Evolutionary conservation across 2,888 invertebrate species (phyloP).

Genomic region (Arrhopalites spinosus): DNA sequence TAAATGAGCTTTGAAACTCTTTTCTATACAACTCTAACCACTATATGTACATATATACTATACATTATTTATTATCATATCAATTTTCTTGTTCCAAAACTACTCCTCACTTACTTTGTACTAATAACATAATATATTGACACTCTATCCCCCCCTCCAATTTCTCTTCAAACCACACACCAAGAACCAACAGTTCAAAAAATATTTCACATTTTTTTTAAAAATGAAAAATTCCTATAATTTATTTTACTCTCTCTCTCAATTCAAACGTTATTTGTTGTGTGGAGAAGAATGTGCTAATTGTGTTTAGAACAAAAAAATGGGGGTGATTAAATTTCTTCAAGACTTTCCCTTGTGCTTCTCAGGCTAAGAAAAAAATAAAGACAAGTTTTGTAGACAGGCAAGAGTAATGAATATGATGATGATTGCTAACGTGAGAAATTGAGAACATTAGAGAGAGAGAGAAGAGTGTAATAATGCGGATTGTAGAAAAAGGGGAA

Average conservation of each 20-base stretch:
- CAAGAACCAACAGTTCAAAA: too few relatives aligned
- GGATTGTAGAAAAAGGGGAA: background rate
- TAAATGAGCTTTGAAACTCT: conserved; percentile 44
- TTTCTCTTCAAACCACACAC: too few relatives aligned
- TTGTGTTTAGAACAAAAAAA: background rate
- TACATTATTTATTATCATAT: conserved; percentile 28
- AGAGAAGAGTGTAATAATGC: background rate
- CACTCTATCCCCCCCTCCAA: conserved; percentile 12
- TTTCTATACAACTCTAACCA: too few relatives aligned
- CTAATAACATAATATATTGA: conserved; percentile 28
- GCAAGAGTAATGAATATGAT: conserved; percentile 21
- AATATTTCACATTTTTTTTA: too few relatives aligned
- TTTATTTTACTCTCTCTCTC: background rate
- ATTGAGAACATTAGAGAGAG: conserved; percentile 15
- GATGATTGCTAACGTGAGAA: conserved; percentile 10
- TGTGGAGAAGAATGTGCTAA: background rate
- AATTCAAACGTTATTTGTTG: background rate
- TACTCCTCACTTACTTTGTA: conserved; percentile 12
- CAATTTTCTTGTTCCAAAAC: conserved; percentile 13
- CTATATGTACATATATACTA: background rate
- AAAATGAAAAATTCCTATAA: too few relatives aligned
- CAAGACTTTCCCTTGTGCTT: background rate
- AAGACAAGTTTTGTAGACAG: background rate
- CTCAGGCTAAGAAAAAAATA: background rate
- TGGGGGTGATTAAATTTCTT: background rate